Base-by-base conservation (phyloP, 2,888 invertebrate species). In the Morpho deidamia region DNA sequence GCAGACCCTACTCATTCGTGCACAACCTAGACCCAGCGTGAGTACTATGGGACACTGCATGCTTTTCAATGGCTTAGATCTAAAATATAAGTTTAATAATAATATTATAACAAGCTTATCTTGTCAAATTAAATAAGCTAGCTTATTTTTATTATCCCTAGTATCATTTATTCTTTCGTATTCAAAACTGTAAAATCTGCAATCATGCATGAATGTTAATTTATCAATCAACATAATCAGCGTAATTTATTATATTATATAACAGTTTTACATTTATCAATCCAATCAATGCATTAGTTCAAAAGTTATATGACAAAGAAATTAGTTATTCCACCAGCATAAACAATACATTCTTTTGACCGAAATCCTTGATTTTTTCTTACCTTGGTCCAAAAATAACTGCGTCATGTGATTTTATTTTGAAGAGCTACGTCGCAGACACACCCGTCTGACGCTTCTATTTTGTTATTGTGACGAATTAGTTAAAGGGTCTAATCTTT, bases 1-100 rank as follows among this genome's bases (percentile, higher is more conserved):
- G 83, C 84, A 83, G 88, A 70, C 74, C 71, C 65, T 87, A 76
- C 72, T 89, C 89, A 69, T 89, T 87, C 83, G 87, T 83, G 74
- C 87, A 87, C 82, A 87, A 88, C 81, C 69, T 86, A 75, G 84
- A 85, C 66, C 83, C 86, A 54, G 72, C 77, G 88, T 89, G 78
- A 89, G 88, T 89, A 85, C 65, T 62, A 53, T 55, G 51, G 53
- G 53, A 47, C 43, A 41, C 44, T 56, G 64, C 64, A 62, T 63
- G 63, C 42, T 38, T 42, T 52, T 52, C 23, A 34, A 42, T 41
- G 10, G 44, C 7, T 50, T 43, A n/a, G 14, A 11, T 10, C 11
- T 39, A 39, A 11, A 39, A 39, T 10, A 39, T 23, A 23, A 23
- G 23, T 23, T 23, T 23, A 5, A 23, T 5, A 23, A 23, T 23